phyloP scores from a whole-genome alignment of 2,113 vertebrate genomes.

The Myrmecobius fasciatus region DNA sequence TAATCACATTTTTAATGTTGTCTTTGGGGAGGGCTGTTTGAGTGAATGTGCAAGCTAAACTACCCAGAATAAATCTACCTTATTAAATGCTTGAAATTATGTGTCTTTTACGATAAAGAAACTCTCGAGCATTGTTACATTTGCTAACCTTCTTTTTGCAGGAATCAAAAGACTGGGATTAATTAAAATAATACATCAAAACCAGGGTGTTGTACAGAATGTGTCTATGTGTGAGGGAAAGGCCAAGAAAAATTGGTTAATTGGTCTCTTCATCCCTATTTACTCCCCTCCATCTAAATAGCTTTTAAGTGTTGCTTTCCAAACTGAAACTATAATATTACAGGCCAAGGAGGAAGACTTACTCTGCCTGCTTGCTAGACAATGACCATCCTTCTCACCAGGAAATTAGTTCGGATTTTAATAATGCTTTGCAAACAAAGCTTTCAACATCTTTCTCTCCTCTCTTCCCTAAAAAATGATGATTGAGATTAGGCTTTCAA shows the following conservation, averaged over 20 bases:
- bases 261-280: slow-evolving; percentile 86
- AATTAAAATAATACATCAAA: slow-evolving; percentile 94
- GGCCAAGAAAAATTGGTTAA: slow-evolving; percentile 90
- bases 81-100: slow-evolving; percentile 93
- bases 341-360: slow-evolving; percentile 33
- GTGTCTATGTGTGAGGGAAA: slow-evolving; percentile 83
- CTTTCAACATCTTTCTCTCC: not conserved
- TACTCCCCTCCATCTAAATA: slow-evolving; percentile 77
- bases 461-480: not conserved
- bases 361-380: slow-evolving; percentile 6
- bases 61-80: slow-evolving; percentile 93
- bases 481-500: not conserved
- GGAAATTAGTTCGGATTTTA: slow-evolving; percentile 40
- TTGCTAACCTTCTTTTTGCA: slow-evolving; percentile 88
- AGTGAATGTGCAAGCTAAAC: slow-evolving; percentile 91
- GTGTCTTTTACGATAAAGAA: slow-evolving; percentile 92
- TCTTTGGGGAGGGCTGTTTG: slow-evolving; percentile 91
- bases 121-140: slow-evolving; percentile 90
- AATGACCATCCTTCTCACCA: slow-evolving; percentile 3
- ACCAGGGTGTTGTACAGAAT: slow-evolving; percentile 82
- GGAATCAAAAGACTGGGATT: slow-evolving; percentile 90
- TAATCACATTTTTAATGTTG: slow-evolving; percentile 95
- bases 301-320: slow-evolving; percentile 79
- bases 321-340: slow-evolving; percentile 71
- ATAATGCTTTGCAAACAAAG: slow-evolving; percentile 47